These are phyloP conservation scores for Falco biarmicus DNA, from an alignment of 2,797 vertebrate species.

Conservation along the genomic window DNA sequence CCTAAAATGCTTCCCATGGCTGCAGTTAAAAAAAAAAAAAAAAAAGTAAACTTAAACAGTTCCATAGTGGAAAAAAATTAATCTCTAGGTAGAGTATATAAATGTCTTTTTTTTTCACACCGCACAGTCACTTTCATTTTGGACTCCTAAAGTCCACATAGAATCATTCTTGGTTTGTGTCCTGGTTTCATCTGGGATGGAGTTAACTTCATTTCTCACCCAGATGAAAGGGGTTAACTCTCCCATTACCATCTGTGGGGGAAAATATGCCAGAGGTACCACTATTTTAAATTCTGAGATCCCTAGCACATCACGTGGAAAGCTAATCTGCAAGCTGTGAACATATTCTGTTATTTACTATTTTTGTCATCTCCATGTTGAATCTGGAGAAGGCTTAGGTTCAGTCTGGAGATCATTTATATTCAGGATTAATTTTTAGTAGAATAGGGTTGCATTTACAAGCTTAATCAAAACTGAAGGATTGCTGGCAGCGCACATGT, in stretches of 20 bases:
- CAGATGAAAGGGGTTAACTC: neutral
- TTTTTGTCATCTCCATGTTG: neutral
- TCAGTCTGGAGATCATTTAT: neutral
- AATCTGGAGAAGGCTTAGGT: neutral
- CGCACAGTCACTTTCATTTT: conserved; percentile 22
- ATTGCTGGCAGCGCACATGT: neutral
- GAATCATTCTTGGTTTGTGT: neutral
- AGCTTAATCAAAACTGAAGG: neutral
- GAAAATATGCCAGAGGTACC: neutral
- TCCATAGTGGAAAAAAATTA: conserved; percentile 36
- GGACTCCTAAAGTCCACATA: neutral
- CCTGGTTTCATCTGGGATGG: too few relatives aligned
- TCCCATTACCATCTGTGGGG: neutral
- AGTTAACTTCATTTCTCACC: neutral
- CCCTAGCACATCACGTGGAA: neutral
- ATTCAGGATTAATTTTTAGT: neutral
- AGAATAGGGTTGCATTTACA: neutral
- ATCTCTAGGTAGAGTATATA: conserved; percentile 15
- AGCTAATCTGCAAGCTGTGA: neutral
- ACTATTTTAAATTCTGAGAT: neutral
- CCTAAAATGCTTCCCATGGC: conserved; percentile 57
- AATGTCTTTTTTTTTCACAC: conserved; percentile 23
- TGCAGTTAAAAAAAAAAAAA: conserved; percentile 45
- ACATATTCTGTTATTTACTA: neutral
- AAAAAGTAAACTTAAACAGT: conserved; percentile 29